Evolutionary conservation across 2,888 invertebrate species (phyloP).

Genomic region (Chromoteleia sp.): DNA sequence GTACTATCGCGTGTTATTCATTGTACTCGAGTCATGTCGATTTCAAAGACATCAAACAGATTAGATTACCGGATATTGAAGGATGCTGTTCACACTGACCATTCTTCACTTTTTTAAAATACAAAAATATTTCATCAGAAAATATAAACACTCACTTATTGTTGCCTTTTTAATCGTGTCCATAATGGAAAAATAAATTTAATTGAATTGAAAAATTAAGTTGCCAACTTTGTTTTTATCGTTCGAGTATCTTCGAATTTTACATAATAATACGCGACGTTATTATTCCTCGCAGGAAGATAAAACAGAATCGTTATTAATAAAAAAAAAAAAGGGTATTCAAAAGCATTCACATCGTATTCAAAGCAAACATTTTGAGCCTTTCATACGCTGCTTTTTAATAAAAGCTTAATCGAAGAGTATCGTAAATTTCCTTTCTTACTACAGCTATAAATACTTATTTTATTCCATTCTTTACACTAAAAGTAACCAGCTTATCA

Average conservation of each 20-base stretch:
- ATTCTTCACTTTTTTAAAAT: background rate
- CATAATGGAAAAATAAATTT: too few relatives aligned
- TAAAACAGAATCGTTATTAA: background rate
- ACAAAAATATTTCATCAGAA: background rate
- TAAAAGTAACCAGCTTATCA: constrained; percentile 26
- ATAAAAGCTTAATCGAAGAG: constrained; percentile 13
- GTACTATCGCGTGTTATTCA: background rate
- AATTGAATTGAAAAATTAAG: too few relatives aligned
- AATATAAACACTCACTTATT: background rate
- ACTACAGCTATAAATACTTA: constrained; percentile 13
- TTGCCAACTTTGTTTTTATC: too few relatives aligned
- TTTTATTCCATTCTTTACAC: constrained; percentile 17
- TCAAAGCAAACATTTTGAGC: background rate
- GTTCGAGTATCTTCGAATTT: too few relatives aligned
- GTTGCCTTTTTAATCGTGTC: too few relatives aligned
- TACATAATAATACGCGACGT: too few relatives aligned
- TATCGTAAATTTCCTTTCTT: constrained; percentile 11
- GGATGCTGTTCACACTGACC: background rate
- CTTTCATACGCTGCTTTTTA: background rate
- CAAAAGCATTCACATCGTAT: too few relatives aligned
- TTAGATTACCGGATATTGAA: constrained; percentile 4
- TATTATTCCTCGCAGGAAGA: too few relatives aligned
- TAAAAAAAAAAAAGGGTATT: background rate
- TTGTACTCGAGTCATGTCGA: constrained; percentile 3
- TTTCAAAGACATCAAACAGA: constrained; percentile 6